These are phyloP conservation scores for Watsonalla binaria DNA, from an alignment of 2,888 invertebrate species.

Conservation along the genomic window DNA sequence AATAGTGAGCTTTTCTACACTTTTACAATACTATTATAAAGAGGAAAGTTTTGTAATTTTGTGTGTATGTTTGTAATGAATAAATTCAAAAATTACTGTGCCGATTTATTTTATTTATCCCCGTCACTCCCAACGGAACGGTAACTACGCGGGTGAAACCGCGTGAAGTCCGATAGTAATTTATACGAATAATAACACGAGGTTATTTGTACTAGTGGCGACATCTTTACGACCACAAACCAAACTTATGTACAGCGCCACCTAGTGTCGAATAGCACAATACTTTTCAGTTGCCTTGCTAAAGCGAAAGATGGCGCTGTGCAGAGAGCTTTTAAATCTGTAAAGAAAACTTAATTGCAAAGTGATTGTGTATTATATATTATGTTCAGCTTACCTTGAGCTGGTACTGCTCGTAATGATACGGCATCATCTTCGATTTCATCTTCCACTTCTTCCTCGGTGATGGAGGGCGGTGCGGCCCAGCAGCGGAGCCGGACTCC, in stretches of 20 bases:
- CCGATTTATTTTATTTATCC: too few species aligned
- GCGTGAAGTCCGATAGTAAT: too few species aligned
- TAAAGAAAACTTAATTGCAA: too few species aligned
- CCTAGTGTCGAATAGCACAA: constrained; percentile 29
- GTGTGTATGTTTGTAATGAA: too few species aligned
- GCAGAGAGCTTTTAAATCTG: neutral
- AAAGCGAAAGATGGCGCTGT: constrained; percentile 12
- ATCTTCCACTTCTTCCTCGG: constrained; percentile 82
- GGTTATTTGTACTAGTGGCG: neutral
- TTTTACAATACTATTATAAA: too few species aligned
- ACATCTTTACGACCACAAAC: neutral
- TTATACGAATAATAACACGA: too few species aligned
- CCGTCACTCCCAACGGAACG: too few species aligned
- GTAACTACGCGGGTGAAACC: too few species aligned
- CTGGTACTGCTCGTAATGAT: constrained; percentile 81
- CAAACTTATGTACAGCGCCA: constrained; percentile 17
- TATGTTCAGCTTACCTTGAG: constrained; percentile 69
- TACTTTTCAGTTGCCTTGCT: neutral
- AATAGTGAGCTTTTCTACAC: too few species aligned
- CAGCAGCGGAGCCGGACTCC: constrained; percentile 80
- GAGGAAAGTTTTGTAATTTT: too few species aligned
- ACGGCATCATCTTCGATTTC: constrained; percentile 81
- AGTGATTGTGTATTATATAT: too few species aligned
- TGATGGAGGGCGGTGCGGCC: constrained; percentile 82
- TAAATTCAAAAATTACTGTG: too few species aligned